Evolutionary conservation across 2,797 vertebrate genomes (phyloP).

Genomic region (Sternotherus odoratus): DNA sequence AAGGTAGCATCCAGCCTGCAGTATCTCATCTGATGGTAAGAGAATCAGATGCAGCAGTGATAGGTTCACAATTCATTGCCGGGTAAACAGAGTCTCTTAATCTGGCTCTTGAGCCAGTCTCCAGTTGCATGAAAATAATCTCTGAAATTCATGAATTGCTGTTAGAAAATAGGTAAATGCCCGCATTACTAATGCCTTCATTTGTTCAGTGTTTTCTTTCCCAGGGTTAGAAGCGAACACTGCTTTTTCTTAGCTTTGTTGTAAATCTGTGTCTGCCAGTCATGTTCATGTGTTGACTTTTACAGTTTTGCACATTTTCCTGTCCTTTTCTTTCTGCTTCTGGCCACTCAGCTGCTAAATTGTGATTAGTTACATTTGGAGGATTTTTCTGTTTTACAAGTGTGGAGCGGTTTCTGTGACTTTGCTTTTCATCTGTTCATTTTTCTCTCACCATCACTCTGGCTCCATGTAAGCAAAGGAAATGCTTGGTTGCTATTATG

Average conservation of each 20-base stretch:
- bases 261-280: neutral
- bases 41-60: neutral
- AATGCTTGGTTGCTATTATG: neutral
- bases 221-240: rapidly evolving
- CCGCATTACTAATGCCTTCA: neutral
- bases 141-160: neutral
- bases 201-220: neutral
- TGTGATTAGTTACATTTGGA: neutral
- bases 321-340: slow-evolving; percentile 5
- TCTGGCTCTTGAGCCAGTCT: neutral
- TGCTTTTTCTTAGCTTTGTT: neutral
- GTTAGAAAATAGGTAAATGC: neutral
- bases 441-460: neutral
- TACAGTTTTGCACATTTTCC: neutral
- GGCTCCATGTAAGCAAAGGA: neutral
- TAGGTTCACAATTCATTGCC: neutral
- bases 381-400: neutral
- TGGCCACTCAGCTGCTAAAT: neutral
- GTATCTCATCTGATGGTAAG: neutral
- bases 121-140: neutral
- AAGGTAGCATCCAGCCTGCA: neutral
- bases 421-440: neutral
- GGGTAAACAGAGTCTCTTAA: neutral
- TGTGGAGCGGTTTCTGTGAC: neutral
- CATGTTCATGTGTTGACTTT: neutral